Evolutionary conservation across 2,113 vertebrate genomes (phyloP), one percentile per base, ranked within the genome.

Genomic region (Agapornis roseicollis): DNA sequence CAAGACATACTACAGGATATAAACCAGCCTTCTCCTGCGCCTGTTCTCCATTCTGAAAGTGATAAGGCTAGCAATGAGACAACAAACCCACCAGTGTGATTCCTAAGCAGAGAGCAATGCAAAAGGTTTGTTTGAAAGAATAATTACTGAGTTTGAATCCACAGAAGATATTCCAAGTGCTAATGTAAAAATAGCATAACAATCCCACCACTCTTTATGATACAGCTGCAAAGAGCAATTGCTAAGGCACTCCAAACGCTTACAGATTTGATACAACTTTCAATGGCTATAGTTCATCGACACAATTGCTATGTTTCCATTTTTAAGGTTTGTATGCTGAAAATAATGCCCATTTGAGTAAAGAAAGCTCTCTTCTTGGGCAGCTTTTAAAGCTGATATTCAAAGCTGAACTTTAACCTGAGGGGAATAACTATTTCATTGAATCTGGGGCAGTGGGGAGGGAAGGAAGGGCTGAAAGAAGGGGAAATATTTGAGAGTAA

Each of bases 401-500:
- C 92, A 93, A 95, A 96, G 92, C 70, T 94, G 94, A 97, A 92
- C 89, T 95, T 94, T 95, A 95, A 96, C 88, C 89, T 77, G 29
- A 87, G 66, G 63, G 73, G 89, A 93, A 92, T 81, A 92, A 89
- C 84, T 92, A 41, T 92, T 96, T 95, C 92, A 90, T 90, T 94
- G 90, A 96, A 70, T 90, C 49, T 7, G 37, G 27, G 86, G 80
- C 56, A 69, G 63, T 20, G 9, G 41, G 44, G 65, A 91, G 84
- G 47, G 73, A 86, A 93, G 52, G 60, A 81, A 89, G 65, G 80
- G 68, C 69, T 87, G 80, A 87, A 91, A 92, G 19, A 31, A 92
- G 56, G 61, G 44, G 80, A 71, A 94, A 89, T 68, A 71, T 81
- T 78, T 86, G 69, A 76, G 52, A 90, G n/a, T 18, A 90, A 84